phyloP scores from a whole-genome alignment of 1,140 invertebrate species.

The Glossosoma conforme region DNA sequence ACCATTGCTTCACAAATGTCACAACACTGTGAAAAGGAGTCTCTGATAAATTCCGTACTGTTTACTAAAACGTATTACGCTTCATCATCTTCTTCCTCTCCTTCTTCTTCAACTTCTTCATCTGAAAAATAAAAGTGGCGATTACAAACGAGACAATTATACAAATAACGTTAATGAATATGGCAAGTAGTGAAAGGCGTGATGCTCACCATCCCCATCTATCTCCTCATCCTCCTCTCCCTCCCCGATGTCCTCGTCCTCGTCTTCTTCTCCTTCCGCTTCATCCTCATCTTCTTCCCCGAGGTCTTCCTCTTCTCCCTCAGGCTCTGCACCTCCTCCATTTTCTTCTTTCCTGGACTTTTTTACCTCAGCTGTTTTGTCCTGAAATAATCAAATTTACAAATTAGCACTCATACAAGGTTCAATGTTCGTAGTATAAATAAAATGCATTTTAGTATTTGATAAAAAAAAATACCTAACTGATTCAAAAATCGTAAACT shows the following conservation, averaged over 20 bases:
- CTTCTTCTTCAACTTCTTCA: conserved; percentile 53
- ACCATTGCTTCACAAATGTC: conserved; percentile 32
- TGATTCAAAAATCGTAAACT: no score
- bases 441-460: no score
- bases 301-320: conserved; percentile 46
- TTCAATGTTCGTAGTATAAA: no score
- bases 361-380: conserved; percentile 68
- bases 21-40: conserved; percentile 32
- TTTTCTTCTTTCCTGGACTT: conserved; percentile 75
- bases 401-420: no score
- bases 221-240: conserved; percentile 66
- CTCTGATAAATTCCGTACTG: conserved; percentile 29
- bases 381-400: conserved; percentile 55
- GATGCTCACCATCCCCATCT: conserved; percentile 54
- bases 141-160: background rate
- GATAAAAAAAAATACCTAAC: no score
- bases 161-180: background rate
- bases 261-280: conserved; percentile 59
- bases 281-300: conserved; percentile 55
- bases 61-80: conserved; percentile 44
- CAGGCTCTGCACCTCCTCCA: conserved; percentile 56
- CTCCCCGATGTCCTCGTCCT: conserved; percentile 61
- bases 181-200: background rate
- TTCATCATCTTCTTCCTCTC: conserved; percentile 58
- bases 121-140: conserved; percentile 44